phyloP scores from a whole-genome alignment of 2,113 vertebrate species.

The Marcusenius ussheri region DNA sequence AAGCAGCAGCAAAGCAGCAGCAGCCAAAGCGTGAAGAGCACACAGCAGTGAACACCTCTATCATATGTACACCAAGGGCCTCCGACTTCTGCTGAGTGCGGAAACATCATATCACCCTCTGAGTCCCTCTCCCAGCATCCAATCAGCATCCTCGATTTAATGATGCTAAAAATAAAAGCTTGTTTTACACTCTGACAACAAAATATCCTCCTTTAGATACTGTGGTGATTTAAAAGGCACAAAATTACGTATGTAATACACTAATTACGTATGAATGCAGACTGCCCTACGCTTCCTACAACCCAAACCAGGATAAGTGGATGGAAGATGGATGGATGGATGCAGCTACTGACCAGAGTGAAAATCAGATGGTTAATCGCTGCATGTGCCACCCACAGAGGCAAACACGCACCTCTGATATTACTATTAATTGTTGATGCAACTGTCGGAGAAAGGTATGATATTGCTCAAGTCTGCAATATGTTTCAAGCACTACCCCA shows the following conservation, averaged over 20 bases:
- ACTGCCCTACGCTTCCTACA: neutral
- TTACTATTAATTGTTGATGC: neutral
- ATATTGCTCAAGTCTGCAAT: neutral
- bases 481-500: neutral
- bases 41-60: neutral
- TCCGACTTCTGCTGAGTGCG: neutral
- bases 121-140: neutral
- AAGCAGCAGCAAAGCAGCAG: neutral
- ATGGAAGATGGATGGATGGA: neutral
- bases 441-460: neutral
- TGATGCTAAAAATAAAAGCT: neutral
- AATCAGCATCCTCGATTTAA: neutral
- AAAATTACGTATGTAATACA: neutral
- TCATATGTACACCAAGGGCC: neutral
- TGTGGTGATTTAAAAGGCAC: neutral
- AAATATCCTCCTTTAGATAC: neutral
- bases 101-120: neutral
- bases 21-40: neutral
- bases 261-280: neutral
- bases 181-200: neutral
- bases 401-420: neutral
- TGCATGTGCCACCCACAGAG: neutral
- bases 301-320: neutral
- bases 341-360: neutral
- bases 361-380: neutral